Percentiles rank a stretch among this genome's conserved stretches.
Conservation (phyloP, 2,888 invertebrate species). For the Psylliodes chrysocephalus region DNA sequence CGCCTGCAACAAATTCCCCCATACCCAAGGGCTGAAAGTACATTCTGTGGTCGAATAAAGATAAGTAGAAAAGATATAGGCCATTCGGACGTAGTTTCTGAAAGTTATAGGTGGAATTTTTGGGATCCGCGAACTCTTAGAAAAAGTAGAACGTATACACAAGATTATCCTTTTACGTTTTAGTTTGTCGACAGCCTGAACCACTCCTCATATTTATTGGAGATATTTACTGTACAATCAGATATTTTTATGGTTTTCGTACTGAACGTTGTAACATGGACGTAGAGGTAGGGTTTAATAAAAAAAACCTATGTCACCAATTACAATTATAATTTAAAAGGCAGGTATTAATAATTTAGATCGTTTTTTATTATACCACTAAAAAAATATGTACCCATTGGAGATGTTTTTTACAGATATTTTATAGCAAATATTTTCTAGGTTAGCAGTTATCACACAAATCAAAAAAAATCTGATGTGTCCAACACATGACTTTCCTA, state of each 20-base stretch:
- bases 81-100: conserved; percentile 32
- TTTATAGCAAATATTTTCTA: too few species aligned
- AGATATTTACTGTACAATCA: conserved; percentile 30
- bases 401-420: too few species aligned
- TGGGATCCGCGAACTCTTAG: conserved; percentile 35
- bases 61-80: conserved; percentile 35
- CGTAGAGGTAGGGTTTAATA: neutral
- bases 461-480: too few species aligned
- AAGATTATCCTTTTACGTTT: conserved; percentile 51
- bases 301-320: too few species aligned
- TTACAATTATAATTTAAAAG: too few species aligned
- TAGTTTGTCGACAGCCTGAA: conserved; percentile 47
- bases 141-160: conserved; percentile 44
- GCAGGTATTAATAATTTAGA: too few species aligned
- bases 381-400: too few species aligned
- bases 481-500: too few species aligned
- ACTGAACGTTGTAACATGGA: neutral
- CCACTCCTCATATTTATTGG: conserved; percentile 36
- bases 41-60: conserved; percentile 37
- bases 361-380: too few species aligned
- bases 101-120: conserved; percentile 41
- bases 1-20: conserved; percentile 1
- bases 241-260: conserved; percentile 30
- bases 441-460: too few species aligned
- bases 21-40: conserved; percentile 11